Evolutionary conservation across 1,140 invertebrate species (phyloP), one percentile per base, ranked within the genome.

Genomic region (Drosophila eugracilis): DNA sequence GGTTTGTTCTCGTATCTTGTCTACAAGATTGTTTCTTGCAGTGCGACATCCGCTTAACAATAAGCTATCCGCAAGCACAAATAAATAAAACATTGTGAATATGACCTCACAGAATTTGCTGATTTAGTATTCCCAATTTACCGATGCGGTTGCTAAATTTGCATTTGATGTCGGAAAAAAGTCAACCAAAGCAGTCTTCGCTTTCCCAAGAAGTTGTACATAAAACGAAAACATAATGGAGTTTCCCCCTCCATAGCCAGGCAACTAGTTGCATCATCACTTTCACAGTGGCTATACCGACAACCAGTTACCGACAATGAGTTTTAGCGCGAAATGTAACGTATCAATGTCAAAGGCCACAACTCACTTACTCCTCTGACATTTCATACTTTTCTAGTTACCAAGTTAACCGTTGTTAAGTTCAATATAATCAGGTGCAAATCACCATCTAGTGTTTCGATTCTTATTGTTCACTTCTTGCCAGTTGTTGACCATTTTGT

Each of bases 231-330:
- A 15, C 41, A 62, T 48, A 62, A 65, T 37, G 15, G 32, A 65
- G 22, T 28, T 62, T 37, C 41, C 60, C 57, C 19, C 44, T 48
- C 41, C 60, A 44, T 37, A 22, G 22, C 30, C 60, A 15, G 60
- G 24, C 60, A 45, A 65, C 60, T 48, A 65, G 60, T 65, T 65
- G 60, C 60, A 65, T 65, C 60, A 65, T 62, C 60, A 65, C 41
- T 62, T 48, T 62, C 41, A 21, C 60, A 47, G 41, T 22, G 22
- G 37, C 21, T 37, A 37, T 4, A 37, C 28, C n/a, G 21, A 45
- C 21, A 50, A n/a, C 57, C 41, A 65, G 22, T 62, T 62, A 30
- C 41, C 39, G 17, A 47, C 57, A 60, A 57, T 22, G 50, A 3
- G 52, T 47, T 65, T 28, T 17, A 47, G 60, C 28, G 60, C 41